These are phyloP conservation scores for Macaria notata DNA, from an alignment of 2,888 invertebrate genomes.

Conservation along the genomic window DNA sequence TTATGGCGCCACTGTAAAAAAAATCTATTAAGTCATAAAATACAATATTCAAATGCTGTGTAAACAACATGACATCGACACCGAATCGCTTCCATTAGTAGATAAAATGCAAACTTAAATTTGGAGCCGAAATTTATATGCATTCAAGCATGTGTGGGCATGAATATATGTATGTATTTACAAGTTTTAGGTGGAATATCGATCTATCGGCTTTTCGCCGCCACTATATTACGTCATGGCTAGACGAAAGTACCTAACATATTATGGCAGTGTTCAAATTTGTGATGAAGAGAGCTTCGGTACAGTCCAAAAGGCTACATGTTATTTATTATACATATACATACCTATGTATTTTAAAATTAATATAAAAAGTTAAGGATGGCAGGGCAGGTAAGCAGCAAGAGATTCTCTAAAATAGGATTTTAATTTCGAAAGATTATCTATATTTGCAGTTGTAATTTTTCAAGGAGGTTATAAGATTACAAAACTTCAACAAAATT, in stretches of 20 bases:
- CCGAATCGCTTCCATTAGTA: slow-evolving; percentile 23
- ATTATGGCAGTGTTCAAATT: not conserved
- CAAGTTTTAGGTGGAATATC: slow-evolving; percentile 20
- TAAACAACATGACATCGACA: slow-evolving; percentile 24
- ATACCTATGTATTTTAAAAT: no score
- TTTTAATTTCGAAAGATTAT: no score
- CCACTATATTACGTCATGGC: slow-evolving; percentile 39
- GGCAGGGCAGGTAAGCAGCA: no score
- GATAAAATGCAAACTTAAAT: slow-evolving; percentile 29
- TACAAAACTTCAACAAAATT: no score
- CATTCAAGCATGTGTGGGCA: slow-evolving; percentile 22
- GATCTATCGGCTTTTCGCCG: slow-evolving; percentile 34
- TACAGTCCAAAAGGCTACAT: no score
- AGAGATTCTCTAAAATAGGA: no score
- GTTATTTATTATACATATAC: no score
- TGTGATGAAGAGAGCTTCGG: no score
- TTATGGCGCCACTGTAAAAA: not conserved
- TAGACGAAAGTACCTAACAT: slow-evolving; percentile 28
- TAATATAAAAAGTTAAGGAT: no score
- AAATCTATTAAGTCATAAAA: slow-evolving; percentile 16
- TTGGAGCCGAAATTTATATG: slow-evolving; percentile 14
- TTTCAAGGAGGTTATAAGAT: no score
- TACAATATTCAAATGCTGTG: slow-evolving; percentile 22
- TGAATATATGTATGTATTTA: slow-evolving; percentile 12
- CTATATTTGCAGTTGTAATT: no score